phyloP scores from a whole-genome alignment of 2,113 vertebrate genomes.

The Eurypyga helias region DNA sequence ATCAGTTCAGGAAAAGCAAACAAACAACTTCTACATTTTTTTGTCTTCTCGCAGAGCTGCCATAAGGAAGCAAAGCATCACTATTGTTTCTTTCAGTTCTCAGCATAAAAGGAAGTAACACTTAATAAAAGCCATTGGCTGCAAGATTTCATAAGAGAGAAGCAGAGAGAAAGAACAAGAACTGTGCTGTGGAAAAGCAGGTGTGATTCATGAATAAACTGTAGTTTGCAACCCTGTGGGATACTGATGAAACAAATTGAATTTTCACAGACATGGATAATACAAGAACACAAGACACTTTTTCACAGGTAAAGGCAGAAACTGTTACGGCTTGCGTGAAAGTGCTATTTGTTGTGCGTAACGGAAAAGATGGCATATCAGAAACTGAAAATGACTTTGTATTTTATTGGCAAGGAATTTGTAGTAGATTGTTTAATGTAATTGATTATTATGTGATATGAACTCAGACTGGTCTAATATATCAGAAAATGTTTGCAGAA shows the following conservation, averaged over 20 bases:
- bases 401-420: neutral
- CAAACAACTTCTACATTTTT: neutral
- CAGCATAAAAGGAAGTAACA: constrained; percentile 39
- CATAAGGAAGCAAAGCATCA: neutral
- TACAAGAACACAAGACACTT: neutral
- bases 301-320: constrained; percentile 63
- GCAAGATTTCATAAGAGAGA: constrained; percentile 10
- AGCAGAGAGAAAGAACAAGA: neutral
- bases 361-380: neutral
- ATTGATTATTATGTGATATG: neutral
- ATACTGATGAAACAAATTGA: neutral
- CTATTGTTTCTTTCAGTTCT: neutral
- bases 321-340: neutral
- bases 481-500: neutral
- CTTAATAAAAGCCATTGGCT: constrained; percentile 43
- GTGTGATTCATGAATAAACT: neutral
- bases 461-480: neutral
- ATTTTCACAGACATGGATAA: neutral
- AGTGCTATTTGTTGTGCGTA: neutral
- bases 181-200: neutral
- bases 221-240: neutral
- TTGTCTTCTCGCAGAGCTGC: neutral
- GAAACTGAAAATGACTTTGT: neutral
- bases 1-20: constrained; percentile 8
- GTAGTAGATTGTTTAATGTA: neutral